Percentiles rank a stretch among this genome's conserved stretches.
Evolutionary conservation across 2,797 vertebrate species (phyloP).

Genomic region (Rhabdophis nuchalis): DNA sequence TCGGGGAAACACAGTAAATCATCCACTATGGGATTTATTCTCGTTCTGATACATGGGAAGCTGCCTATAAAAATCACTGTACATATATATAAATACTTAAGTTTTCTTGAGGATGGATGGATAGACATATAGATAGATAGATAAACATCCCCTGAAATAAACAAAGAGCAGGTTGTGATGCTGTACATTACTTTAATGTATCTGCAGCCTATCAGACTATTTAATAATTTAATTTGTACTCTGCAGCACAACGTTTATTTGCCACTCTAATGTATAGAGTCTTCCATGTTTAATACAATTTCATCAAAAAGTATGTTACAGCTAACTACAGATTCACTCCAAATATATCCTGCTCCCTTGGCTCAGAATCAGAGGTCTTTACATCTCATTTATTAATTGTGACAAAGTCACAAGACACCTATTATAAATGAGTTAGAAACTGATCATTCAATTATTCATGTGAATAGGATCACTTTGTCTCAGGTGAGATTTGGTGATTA

Average conservation of each 20-base stretch:
- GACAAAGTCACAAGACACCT: background rate
- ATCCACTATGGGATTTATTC: slow-evolving; percentile 35
- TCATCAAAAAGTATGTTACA: background rate
- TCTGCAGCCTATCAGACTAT: slow-evolving; percentile 7
- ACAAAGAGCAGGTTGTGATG: background rate
- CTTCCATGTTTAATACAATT: background rate
- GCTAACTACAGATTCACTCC: background rate
- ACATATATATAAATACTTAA: slow-evolving; percentile 11
- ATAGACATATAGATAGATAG: background rate
- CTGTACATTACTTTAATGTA: background rate
- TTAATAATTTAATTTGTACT: background rate
- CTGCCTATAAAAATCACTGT: slow-evolving; percentile 19
- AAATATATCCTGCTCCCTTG: background rate
- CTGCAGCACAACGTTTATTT: background rate
- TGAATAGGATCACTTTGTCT: background rate
- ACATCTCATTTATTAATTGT: background rate
- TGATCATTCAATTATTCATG: background rate
- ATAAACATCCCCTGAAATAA: background rate
- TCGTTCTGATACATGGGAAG: slow-evolving; percentile 36
- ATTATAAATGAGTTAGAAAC: background rate
- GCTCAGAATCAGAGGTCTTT: slow-evolving; percentile 5
- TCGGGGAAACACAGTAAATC: background rate
- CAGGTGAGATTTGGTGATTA: background rate
- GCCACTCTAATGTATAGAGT: background rate
- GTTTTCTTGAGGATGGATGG: background rate